A percentile compares a stretch with the other conserved stretches of the same genome.
Conservation (phyloP, 2,113 vertebrate species). For the Lota lota region DNA sequence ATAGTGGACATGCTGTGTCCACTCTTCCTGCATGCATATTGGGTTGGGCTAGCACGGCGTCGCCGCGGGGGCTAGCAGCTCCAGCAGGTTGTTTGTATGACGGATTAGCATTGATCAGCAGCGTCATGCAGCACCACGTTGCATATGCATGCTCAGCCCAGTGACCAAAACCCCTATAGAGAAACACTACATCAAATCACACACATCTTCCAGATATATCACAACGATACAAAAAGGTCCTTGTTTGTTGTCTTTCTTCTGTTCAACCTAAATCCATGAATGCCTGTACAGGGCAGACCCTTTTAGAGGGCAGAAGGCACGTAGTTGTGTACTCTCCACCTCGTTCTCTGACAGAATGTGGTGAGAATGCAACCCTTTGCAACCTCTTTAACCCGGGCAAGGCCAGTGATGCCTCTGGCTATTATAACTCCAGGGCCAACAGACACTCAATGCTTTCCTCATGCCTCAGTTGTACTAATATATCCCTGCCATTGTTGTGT, state of each 20-base stretch:
- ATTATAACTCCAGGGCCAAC: conserved; percentile 37
- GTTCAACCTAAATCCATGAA: no score
- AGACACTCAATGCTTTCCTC: not conserved
- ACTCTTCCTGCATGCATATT: conserved; percentile 47
- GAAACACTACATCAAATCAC: no score
- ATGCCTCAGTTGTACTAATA: not conserved
- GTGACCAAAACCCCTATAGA: no score
- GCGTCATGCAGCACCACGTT: conserved; percentile 36
- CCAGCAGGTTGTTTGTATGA: conserved; percentile 29
- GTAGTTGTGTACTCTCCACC: not conserved
- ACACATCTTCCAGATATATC: no score
- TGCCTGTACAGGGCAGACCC: no score
- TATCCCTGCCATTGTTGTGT: conserved; percentile 3
- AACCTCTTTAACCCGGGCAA: conserved; percentile 15
- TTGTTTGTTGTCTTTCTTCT: no score
- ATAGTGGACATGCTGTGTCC: not conserved
- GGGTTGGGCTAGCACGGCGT: conserved; percentile 39
- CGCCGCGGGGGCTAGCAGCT: not conserved
- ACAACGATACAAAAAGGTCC: no score
- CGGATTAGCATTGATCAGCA: conserved; percentile 59
- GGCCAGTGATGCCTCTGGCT: conserved; percentile 18
- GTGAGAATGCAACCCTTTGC: conserved; percentile 20
- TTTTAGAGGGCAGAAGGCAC: no score
- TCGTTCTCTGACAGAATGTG: not conserved
- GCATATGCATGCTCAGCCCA: no score